These are phyloP conservation scores for Neodiprion pinetum DNA, from an alignment of 1,140 invertebrate species.

Conservation along the genomic window DNA sequence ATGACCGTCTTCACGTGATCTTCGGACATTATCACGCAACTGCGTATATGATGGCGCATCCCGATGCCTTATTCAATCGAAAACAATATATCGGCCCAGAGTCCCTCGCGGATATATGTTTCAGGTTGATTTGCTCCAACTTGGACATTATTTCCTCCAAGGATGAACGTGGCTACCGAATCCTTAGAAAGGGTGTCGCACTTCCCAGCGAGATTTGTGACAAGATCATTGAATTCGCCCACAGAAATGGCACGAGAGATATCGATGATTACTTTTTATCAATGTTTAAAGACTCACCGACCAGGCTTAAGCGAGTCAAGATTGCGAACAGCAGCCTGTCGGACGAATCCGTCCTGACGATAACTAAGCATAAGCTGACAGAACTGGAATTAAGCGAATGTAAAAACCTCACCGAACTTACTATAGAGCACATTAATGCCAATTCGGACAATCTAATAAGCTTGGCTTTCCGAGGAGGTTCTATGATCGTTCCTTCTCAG, in stretches of 20 bases:
- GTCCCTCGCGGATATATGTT: conserved; percentile 68
- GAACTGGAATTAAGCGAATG: conserved; percentile 80
- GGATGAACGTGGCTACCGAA: conserved; percentile 47
- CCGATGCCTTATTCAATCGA: conserved; percentile 45
- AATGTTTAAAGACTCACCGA: conserved; percentile 74
- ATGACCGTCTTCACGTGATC: conserved; percentile 27
- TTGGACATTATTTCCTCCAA: conserved; percentile 66
- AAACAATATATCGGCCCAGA: conserved; percentile 50
- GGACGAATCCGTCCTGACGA: conserved; percentile 70
- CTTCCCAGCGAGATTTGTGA: conserved; percentile 78
- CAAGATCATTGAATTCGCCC: conserved; percentile 69
- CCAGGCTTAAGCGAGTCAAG: conserved; percentile 74
- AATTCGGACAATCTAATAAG: conserved; percentile 60
- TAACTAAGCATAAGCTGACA: conserved; percentile 75
- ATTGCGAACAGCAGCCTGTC: conserved; percentile 75
- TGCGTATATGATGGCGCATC: conserved; percentile 42
- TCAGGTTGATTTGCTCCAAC: conserved; percentile 70
- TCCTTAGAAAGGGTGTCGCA: conserved; percentile 63
- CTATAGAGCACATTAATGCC: conserved; percentile 67
- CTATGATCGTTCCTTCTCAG: conserved; percentile 24
- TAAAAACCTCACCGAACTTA: conserved; percentile 66
- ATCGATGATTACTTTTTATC: conserved; percentile 73
- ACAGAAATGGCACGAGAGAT: conserved; percentile 61
- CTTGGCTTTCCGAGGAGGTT: conserved; percentile 42
- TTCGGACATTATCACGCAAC: conserved; percentile 2